phyloP scores from a whole-genome alignment of 30 jellyfish, hydroid and myxozoan species.

The Hydractinia symbiolongicarpus region DNA sequence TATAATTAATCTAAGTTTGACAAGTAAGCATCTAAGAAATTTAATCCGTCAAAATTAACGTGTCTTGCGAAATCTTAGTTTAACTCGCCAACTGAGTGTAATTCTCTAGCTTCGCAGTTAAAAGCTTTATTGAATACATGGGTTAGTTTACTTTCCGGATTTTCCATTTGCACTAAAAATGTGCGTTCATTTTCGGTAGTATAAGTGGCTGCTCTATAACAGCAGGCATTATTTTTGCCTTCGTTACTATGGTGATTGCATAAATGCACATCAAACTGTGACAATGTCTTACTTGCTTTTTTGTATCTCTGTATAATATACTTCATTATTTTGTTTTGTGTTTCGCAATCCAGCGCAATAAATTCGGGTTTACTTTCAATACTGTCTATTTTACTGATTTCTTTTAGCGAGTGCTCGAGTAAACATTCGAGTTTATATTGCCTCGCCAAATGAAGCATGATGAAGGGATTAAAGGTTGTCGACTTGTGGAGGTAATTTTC shows the following conservation, averaged over 20 bases:
- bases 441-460: slow-evolving; percentile 10
- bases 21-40: too few species aligned
- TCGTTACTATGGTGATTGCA: slow-evolving; percentile 26
- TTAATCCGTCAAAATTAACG: too few species aligned
- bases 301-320: neutral
- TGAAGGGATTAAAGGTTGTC: slow-evolving; percentile 8
- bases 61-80: too few species aligned
- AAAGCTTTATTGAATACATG: neutral
- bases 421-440: slow-evolving; percentile 14
- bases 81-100: too few species aligned
- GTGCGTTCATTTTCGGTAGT: slow-evolving; percentile 14
- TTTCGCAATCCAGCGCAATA: neutral
- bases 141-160: neutral
- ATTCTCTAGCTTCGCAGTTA: neutral
- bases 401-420: slow-evolving; percentile 3
- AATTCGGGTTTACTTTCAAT: slow-evolving; percentile 17
- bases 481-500: slow-evolving; percentile 3
- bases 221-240: slow-evolving; percentile 10
- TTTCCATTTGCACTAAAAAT: slow-evolving; percentile 16
- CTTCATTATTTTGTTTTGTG: slow-evolving; percentile 10
- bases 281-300: slow-evolving; percentile 5
- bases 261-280: slow-evolving; percentile 11
- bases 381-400: slow-evolving; percentile 11
- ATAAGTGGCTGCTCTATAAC: slow-evolving; percentile 23
- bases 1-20: too few species aligned